Base-by-base conservation (phyloP, 2,888 invertebrate genomes). In the Aspidiotus destructor region DNA sequence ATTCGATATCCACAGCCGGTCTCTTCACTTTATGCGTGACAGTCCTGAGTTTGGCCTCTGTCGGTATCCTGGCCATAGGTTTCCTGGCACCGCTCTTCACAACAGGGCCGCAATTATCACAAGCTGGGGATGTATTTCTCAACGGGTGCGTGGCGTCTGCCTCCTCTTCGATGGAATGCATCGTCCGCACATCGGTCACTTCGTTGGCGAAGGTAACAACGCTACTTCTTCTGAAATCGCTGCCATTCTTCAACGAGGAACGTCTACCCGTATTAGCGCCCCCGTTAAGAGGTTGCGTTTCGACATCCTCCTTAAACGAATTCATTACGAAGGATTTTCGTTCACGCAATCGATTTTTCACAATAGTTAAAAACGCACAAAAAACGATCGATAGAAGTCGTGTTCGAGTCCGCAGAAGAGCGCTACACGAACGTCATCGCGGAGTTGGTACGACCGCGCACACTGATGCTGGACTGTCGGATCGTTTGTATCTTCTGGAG, bases 1-100 rank as follows among this genome's bases (percentile, higher is more conserved):
- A 85, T 58, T 82, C 76, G 57, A 85, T 79, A 73, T 84, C 80
- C 6, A 84, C 81, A 0, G 83, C 82, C 7, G 83, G 83, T 71
- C 83, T 76, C 73, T 82, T 83, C 0, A 83, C 82, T 78, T 83
- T 81, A 17, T 80, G 80, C 71, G 81, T 81, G 16, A 82, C 73
- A 8, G 81, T 81, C 70, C 81, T 81, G 70, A 82, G 75, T 7
- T 81, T 80, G 0, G 80, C 79, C 28, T 81, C 79, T 58, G 81
- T 80, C 76, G 72, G 76, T 77, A 74, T 79, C 77, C 72, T 77
- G 76, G 58, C 71, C 73, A 72, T 68, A 75, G 44, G 76, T 74
- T 1, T 40, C 42, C 17, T 64, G 28, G 10, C 8, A n/a, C 11
- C 10, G n/a, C 6, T 48, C n/a, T 48, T 48, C 11, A 48, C 48